phyloP scores from a whole-genome alignment of 2,113 vertebrate genomes.

The Sciurus niger region DNA sequence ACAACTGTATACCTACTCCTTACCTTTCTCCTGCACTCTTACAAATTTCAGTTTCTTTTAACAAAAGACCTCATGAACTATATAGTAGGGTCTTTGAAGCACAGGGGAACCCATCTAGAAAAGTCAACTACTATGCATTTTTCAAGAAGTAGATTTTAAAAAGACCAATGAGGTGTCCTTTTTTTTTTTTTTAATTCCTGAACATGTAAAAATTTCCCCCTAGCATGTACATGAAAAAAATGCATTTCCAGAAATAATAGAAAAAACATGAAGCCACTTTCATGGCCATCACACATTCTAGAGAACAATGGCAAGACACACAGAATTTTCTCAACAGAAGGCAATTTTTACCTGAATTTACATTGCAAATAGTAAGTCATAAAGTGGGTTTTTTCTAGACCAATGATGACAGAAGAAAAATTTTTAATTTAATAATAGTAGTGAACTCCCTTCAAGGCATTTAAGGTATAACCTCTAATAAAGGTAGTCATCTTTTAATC shows the following conservation, averaged over 20 bases:
- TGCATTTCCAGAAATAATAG: too few species aligned
- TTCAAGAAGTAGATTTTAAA: constrained; percentile 33
- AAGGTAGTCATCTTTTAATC: constrained; percentile 54
- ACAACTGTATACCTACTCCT: background rate
- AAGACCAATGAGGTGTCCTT: background rate
- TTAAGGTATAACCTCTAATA: constrained; percentile 31
- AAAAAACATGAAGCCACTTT: background rate
- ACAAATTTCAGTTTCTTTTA: background rate
- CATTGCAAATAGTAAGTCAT: background rate
- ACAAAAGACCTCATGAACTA: constrained; percentile 24
- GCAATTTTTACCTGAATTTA: background rate
- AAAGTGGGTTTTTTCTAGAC: constrained; percentile 50
- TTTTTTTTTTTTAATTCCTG: constrained; percentile 47
- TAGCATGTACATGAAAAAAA: background rate
- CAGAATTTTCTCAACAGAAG: background rate
- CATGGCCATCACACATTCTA: background rate
- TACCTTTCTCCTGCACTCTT: background rate
- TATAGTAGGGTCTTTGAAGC: background rate
- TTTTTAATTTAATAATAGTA: background rate
- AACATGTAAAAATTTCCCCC: background rate
- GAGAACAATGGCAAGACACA: background rate
- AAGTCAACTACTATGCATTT: background rate
- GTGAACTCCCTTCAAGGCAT: constrained; percentile 40
- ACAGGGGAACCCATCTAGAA: background rate
- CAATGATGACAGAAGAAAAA: constrained; percentile 27